These are phyloP conservation scores for Holotrichia oblita DNA, from an alignment of 1,140 invertebrate genomes.

Conservation along the genomic window DNA sequence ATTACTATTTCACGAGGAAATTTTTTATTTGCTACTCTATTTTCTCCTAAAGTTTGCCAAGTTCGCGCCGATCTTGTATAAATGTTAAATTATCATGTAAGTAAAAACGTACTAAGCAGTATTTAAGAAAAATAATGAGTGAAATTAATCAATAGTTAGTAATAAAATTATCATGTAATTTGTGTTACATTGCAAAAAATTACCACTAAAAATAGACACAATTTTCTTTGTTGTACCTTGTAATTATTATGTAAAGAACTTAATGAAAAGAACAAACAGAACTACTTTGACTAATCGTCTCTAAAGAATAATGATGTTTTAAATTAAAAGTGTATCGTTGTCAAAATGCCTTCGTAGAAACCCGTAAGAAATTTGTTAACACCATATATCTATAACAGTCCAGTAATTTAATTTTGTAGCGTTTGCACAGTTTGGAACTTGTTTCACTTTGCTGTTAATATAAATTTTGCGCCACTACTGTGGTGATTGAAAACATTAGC, in stretches of 20 bases:
- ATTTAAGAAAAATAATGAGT: too few species aligned
- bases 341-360: conserved; percentile 24
- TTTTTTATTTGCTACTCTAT: too few species aligned
- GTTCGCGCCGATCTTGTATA: too few species aligned
- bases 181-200: neutral
- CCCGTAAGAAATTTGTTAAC: conserved; percentile 24
- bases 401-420: conserved; percentile 25
- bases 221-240: conserved; percentile 11
- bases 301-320: neutral
- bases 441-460: neutral
- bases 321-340: neutral
- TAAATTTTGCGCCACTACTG: neutral
- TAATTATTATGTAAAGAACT: neutral
- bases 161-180: too few species aligned
- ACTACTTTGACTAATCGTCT: neutral
- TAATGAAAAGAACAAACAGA: neutral
- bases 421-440: neutral
- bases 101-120: too few species aligned
- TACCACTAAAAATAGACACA: neutral
- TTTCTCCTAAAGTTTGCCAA: too few species aligned
- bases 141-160: too few species aligned
- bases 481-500: neutral
- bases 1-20: too few species aligned
- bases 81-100: too few species aligned
- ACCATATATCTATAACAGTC: conserved; percentile 27